Evolutionary conservation across 2,113 vertebrate genomes (phyloP).

Genomic region (Limanda limanda): DNA sequence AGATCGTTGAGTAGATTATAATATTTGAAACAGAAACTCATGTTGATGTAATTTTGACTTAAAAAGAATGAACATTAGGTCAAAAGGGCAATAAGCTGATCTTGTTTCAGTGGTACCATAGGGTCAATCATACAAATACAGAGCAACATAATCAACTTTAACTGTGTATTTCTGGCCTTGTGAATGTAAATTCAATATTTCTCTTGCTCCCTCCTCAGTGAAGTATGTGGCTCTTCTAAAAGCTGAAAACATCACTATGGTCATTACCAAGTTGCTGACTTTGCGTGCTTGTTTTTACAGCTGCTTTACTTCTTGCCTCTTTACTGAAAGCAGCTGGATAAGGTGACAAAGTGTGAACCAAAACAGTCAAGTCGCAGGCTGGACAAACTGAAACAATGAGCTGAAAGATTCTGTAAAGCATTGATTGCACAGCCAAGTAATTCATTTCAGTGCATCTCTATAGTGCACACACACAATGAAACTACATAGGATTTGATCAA

Average conservation of each 20-base stretch:
- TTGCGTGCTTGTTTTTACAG: conserved; percentile 1
- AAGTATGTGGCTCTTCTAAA: conserved; percentile 15
- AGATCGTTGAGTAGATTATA: background rate
- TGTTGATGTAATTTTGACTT: background rate
- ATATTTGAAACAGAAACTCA: background rate
- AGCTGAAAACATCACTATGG: background rate
- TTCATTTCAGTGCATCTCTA: no score
- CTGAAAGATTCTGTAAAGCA: background rate
- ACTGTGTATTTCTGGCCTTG: background rate
- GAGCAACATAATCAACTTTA: background rate
- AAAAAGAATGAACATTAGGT: background rate
- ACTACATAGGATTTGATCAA: no score
- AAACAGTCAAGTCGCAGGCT: background rate
- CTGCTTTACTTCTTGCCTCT: background rate
- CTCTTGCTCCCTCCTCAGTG: background rate
- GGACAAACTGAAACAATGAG: background rate
- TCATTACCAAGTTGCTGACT: background rate
- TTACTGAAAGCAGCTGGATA: background rate
- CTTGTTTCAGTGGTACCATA: background rate
- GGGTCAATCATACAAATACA: background rate
- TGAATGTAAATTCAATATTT: no score
- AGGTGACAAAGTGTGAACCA: background rate
- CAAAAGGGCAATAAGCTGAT: background rate
- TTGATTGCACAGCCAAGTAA: no score
- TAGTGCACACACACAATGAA: no score